Conservation (phyloP, 2,888 invertebrate genomes). For the Odontocolon sp. region DNA sequence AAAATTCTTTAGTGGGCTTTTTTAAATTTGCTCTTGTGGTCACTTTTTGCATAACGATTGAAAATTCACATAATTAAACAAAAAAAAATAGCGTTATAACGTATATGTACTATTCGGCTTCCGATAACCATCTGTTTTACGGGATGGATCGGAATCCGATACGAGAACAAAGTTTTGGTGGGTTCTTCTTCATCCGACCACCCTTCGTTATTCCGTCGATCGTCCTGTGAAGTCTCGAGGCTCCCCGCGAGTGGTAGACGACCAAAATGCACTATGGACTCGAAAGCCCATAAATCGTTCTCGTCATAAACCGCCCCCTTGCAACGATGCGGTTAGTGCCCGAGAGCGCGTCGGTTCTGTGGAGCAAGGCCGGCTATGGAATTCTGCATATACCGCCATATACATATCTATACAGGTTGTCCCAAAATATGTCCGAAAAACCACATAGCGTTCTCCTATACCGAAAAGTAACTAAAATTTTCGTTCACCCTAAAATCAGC, state of each 20-base stretch:
- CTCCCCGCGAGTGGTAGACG: slow-evolving; percentile 13
- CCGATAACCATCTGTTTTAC: slow-evolving; percentile 49
- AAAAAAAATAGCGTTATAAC: background rate
- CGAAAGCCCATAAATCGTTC: slow-evolving; percentile 64
- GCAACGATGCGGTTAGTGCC: slow-evolving; percentile 56
- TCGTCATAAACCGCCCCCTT: slow-evolving; percentile 60
- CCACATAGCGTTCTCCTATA: background rate
- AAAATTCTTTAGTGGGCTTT: no score
- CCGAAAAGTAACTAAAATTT: no score
- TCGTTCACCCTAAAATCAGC: no score
- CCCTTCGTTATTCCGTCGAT: background rate
- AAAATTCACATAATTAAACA: background rate
- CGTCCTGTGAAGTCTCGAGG: slow-evolving; percentile 33
- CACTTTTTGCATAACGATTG: no score
- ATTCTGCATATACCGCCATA: slow-evolving; percentile 43
- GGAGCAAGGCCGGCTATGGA: slow-evolving; percentile 53
- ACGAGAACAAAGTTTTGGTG: slow-evolving; percentile 25
- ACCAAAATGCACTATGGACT: slow-evolving; percentile 57
- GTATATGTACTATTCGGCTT: slow-evolving; percentile 10
- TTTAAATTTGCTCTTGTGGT: no score
- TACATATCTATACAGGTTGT: slow-evolving; percentile 1
- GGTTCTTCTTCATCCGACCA: background rate
- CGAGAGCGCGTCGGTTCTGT: slow-evolving; percentile 49
- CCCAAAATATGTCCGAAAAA: background rate
- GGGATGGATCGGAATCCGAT: slow-evolving; percentile 46